A percentile compares a stretch with the other conserved stretches of the same genome.
Conservation (phyloP, 2,113 vertebrate genomes). For the Stictonetta naevosa region DNA sequence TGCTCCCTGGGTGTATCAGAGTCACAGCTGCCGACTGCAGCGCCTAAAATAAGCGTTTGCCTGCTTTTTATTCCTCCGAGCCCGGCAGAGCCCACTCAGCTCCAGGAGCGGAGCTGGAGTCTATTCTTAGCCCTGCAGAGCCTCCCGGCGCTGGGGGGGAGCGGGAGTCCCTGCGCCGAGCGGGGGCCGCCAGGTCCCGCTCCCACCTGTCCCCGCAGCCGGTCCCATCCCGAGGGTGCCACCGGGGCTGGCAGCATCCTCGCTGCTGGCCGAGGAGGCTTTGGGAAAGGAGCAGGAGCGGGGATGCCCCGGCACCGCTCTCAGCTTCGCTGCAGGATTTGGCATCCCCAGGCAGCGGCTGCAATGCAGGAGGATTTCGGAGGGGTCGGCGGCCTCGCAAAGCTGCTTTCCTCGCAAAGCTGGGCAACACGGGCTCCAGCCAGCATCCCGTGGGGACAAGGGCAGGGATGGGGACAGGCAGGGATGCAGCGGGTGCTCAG, state of each 20-base stretch:
- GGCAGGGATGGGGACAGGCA: background rate
- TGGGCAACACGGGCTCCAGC: background rate
- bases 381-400: background rate
- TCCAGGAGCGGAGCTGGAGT: constrained; percentile 26
- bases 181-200: background rate
- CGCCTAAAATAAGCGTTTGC: constrained; percentile 58
- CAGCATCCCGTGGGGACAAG: background rate
- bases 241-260: background rate
- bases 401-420: background rate
- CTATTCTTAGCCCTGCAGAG: constrained; percentile 67
- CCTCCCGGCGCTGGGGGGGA: background rate
- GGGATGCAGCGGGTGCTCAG: background rate
- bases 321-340: background rate
- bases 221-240: background rate
- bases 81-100: constrained; percentile 68
- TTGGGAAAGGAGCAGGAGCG: background rate
- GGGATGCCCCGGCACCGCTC: background rate
- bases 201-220: background rate
- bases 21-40: constrained; percentile 65
- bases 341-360: background rate
- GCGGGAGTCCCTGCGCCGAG: background rate
- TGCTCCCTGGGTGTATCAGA: constrained; percentile 23
- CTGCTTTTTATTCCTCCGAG: constrained; percentile 69
- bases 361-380: background rate
- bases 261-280: background rate